Evolutionary conservation across 2,888 invertebrate species (phyloP).

Genomic region (Plusia festucae): DNA sequence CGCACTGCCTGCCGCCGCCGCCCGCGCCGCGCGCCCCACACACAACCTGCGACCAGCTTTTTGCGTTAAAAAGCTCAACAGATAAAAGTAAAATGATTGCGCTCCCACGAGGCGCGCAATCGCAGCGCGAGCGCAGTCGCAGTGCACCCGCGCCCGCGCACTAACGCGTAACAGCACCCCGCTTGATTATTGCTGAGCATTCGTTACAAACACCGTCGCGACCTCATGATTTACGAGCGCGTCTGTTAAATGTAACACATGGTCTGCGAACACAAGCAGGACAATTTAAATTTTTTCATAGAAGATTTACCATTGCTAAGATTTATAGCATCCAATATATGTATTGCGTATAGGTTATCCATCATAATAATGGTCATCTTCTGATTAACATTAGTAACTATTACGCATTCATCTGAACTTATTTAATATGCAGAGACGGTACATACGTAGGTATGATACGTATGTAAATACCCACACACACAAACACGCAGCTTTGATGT

Average conservation of each 20-base stretch:
- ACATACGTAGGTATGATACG: not conserved
- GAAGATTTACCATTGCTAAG: slow-evolving; percentile 34
- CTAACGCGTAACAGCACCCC: slow-evolving; percentile 28
- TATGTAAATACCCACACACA: not conserved
- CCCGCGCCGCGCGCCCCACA: slow-evolving; percentile 52
- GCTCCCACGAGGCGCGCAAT: slow-evolving; percentile 72
- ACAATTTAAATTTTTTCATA: slow-evolving; percentile 34
- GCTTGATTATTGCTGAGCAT: slow-evolving; percentile 32
- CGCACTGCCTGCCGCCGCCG: slow-evolving; percentile 69
- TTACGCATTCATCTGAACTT: slow-evolving; percentile 28
- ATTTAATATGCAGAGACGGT: slow-evolving; percentile 11
- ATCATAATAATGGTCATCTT: slow-evolving; percentile 24
- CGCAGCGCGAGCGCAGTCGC: slow-evolving; percentile 29
- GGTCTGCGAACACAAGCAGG: not conserved
- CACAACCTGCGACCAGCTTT: slow-evolving; percentile 81
- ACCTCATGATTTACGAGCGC: slow-evolving; percentile 34
- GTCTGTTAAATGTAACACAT: too few species aligned
- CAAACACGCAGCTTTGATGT: not conserved
- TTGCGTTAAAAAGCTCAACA: slow-evolving; percentile 79
- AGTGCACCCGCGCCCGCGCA: slow-evolving; percentile 24
- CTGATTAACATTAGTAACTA: slow-evolving; percentile 28
- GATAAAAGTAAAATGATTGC: slow-evolving; percentile 78
- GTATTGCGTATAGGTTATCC: slow-evolving; percentile 14
- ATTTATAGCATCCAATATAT: slow-evolving; percentile 40
- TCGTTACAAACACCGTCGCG: slow-evolving; percentile 35